Percentiles rank a stretch among this genome's conserved stretches.
These are phyloP conservation scores for Dasypolia templi DNA, from an alignment of 2,888 invertebrate species.

Conservation along the genomic window DNA sequence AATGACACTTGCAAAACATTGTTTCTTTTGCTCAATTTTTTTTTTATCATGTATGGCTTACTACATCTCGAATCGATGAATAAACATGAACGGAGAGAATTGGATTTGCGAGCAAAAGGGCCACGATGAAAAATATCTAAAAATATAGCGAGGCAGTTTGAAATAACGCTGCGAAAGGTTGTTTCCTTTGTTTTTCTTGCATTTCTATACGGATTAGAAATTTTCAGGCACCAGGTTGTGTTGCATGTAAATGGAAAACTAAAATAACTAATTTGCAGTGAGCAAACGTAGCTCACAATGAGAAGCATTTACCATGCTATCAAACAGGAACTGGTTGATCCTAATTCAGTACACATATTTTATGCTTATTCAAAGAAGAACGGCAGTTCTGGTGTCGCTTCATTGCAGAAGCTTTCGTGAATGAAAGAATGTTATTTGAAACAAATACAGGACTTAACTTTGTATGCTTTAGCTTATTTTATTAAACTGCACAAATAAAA, in stretches of 20 bases:
- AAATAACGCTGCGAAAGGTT: conserved; percentile 21
- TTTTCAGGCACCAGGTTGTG: neutral
- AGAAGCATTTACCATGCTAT: neutral
- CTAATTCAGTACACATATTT: neutral
- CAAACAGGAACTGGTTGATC: neutral
- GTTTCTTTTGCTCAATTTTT: neutral
- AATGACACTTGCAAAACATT: neutral
- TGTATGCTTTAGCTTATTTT: neutral
- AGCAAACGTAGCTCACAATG: neutral
- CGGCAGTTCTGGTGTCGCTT: neutral
- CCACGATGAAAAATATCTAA: conserved; percentile 36
- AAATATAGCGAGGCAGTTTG: conserved; percentile 33
- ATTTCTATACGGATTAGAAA: neutral
- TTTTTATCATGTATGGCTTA: conserved; percentile 24
- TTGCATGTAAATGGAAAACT: neutral
- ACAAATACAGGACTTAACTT: neutral
- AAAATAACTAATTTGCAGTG: too few relatives aligned
- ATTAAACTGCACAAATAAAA: neutral
- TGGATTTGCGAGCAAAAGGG: conserved; percentile 47
- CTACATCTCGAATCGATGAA: conserved; percentile 42
- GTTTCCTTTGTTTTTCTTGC: neutral
- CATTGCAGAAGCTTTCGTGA: neutral
- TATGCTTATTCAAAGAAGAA: neutral
- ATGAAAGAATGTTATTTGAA: neutral
- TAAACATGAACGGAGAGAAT: conserved; percentile 51